A percentile compares a stretch with the other conserved stretches of the same genome.
Evolutionary conservation across 1,140 invertebrate genomes (phyloP).

Genomic region (Lasioglossum albipes): DNA sequence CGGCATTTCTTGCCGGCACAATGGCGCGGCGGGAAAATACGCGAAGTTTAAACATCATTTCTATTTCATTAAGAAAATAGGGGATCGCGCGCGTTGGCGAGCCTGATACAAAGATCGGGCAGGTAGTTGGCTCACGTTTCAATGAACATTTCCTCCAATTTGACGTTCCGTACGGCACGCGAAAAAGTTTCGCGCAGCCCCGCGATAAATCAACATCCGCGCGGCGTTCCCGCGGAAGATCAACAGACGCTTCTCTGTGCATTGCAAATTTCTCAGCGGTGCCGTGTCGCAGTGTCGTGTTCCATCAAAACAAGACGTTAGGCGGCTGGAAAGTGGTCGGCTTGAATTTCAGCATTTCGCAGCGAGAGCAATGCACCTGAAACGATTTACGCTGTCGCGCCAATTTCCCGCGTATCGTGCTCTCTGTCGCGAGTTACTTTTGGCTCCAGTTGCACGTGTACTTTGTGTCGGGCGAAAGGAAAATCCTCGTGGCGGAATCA

Average conservation of each 20-base stretch:
- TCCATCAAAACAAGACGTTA: conserved; percentile 17
- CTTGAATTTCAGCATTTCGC: conserved; percentile 20
- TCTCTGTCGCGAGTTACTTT: neutral
- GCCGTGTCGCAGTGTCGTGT: neutral
- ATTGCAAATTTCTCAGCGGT: conserved; percentile 7
- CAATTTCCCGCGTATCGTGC: conserved; percentile 25
- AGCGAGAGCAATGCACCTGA: conserved; percentile 15
- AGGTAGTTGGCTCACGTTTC: neutral
- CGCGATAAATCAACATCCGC: conserved; percentile 9
- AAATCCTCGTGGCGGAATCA: too few species aligned
- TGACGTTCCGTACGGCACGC: neutral
- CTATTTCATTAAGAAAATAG: neutral
- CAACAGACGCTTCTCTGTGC: conserved; percentile 19
- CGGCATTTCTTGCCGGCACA: too few species aligned
- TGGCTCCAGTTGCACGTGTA: neutral
- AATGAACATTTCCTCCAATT: neutral
- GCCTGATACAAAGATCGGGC: neutral
- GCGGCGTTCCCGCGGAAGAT: neutral
- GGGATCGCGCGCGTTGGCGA: neutral
- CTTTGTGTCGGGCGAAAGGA: too few species aligned
- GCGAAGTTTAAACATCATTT: neutral
- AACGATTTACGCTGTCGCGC: conserved; percentile 21
- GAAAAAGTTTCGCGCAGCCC: neutral
- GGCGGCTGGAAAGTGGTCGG: conserved; percentile 4
- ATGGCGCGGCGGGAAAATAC: too few species aligned